phyloP scores from a whole-genome alignment of 2,797 vertebrate genomes.

The Molossus molossus region DNA sequence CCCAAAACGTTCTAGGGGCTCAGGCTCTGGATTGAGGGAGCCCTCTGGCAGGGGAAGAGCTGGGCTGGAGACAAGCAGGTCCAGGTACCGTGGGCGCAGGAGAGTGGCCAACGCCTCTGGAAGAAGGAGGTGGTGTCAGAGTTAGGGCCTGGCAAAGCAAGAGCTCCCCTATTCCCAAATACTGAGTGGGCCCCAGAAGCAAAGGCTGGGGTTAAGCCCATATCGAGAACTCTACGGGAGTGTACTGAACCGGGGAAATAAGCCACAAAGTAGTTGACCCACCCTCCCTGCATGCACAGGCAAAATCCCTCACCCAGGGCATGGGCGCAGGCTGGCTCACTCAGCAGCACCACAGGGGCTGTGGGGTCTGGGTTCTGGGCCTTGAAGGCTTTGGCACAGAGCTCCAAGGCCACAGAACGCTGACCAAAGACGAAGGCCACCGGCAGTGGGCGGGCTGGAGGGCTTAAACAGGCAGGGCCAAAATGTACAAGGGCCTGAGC shows the following conservation, averaged over 20 bases:
- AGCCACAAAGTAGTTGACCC: neutral
- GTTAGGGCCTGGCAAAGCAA: neutral
- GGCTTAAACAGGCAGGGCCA: constrained; percentile 96
- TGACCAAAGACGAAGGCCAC: constrained; percentile 91
- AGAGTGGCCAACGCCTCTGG: constrained; percentile 88
- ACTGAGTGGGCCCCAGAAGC: neutral
- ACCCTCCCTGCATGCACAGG: neutral
- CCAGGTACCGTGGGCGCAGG: constrained; percentile 84
- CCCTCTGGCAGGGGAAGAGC: constrained; percentile 63
- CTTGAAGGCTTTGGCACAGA: constrained; percentile 90
- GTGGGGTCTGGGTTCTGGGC: constrained; percentile 86
- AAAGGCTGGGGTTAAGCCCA: neutral
- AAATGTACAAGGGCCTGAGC: constrained; percentile 95
- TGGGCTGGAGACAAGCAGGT: constrained; percentile 88
- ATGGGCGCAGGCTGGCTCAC: constrained; percentile 93
- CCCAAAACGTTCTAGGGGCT: constrained; percentile 88
- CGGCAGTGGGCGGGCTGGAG: constrained; percentile 93
- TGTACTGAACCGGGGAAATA: neutral
- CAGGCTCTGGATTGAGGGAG: neutral
- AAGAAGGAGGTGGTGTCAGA: constrained; percentile 24
- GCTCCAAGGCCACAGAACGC: constrained; percentile 88
- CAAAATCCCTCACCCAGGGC: constrained; percentile 88
- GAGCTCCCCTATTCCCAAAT: neutral
- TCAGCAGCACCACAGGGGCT: constrained; percentile 92
- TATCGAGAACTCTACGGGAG: neutral